Evolutionary conservation across 2,888 invertebrate genomes (phyloP).

Genomic region (Metellina segmentata): DNA sequence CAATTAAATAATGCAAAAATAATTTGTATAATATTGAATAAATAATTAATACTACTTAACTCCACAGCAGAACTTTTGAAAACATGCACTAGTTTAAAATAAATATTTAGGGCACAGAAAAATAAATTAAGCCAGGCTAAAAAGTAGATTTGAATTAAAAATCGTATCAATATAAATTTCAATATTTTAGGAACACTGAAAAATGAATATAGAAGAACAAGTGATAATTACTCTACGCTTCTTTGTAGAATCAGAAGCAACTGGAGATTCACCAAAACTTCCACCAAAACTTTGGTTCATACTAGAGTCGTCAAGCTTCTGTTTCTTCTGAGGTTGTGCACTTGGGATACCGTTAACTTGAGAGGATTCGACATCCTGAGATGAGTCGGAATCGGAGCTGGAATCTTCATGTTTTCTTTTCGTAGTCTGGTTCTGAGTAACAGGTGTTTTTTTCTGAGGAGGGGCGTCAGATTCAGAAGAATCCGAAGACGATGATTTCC

Average conservation of each 20-base stretch:
- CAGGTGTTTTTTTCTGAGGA: neutral
- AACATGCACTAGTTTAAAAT: no score
- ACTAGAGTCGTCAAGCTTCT: slow-evolving; percentile 3
- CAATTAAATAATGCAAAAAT: no score
- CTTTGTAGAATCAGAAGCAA: slow-evolving; percentile 66
- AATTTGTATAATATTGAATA: no score
- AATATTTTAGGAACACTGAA: neutral
- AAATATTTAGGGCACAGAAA: no score
- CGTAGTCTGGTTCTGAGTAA: neutral
- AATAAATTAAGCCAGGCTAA: no score
- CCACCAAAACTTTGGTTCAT: neutral
- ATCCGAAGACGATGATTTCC: slow-evolving; percentile 10
- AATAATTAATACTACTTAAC: no score
- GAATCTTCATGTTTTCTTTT: slow-evolving; percentile 29
- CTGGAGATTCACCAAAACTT: slow-evolving; percentile 11
- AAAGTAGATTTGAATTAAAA: neutral
- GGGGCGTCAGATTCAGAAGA: slow-evolving; percentile 39
- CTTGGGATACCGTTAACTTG: slow-evolving; percentile 3
- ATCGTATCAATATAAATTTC: neutral
- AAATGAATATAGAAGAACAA: neutral
- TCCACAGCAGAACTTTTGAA: no score
- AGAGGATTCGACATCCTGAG: neutral
- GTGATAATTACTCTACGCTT: slow-evolving; percentile 60
- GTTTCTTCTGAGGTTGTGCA: slow-evolving; percentile 27
- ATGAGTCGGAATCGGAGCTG: slow-evolving; percentile 43